A percentile compares a stretch with the other conserved stretches of the same genome.
These are phyloP conservation scores for Metacarcinus magister DNA, from an alignment of 2,888 invertebrate species.

Conservation along the genomic window DNA sequence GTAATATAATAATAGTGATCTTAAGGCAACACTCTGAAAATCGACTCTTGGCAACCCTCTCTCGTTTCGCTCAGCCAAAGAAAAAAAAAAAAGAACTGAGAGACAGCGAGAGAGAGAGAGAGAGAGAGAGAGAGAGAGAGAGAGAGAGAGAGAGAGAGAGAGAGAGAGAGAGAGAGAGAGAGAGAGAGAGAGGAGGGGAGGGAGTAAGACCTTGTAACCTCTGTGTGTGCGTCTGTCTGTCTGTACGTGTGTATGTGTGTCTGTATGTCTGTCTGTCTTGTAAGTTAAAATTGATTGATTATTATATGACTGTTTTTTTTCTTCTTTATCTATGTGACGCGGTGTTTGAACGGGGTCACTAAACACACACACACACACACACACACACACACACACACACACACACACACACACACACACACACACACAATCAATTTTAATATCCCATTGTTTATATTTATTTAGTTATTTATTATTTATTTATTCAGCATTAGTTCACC, in stretches of 20 bases:
- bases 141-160: background rate
- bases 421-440: too few species aligned
- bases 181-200: background rate
- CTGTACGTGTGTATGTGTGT: background rate
- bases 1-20: background rate
- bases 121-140: background rate
- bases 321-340: too few species aligned
- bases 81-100: background rate
- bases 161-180: conserved; percentile 19
- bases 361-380: too few species aligned
- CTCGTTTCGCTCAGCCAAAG: background rate
- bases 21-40: background rate
- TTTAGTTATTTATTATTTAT: too few species aligned
- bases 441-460: too few species aligned
- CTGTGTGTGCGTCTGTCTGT: background rate
- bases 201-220: background rate
- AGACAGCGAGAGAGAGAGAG: conserved; percentile 6
- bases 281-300: background rate
- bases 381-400: too few species aligned
- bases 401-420: too few species aligned
- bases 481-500: too few species aligned
- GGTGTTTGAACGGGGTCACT: too few species aligned
- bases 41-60: background rate
- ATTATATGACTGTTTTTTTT: background rate
- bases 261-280: background rate